Percentiles rank a stretch among this genome's conserved stretches.
These are phyloP conservation scores for Crioceris asparagi DNA, from an alignment of 2,888 invertebrate genomes.

Conservation along the genomic window DNA sequence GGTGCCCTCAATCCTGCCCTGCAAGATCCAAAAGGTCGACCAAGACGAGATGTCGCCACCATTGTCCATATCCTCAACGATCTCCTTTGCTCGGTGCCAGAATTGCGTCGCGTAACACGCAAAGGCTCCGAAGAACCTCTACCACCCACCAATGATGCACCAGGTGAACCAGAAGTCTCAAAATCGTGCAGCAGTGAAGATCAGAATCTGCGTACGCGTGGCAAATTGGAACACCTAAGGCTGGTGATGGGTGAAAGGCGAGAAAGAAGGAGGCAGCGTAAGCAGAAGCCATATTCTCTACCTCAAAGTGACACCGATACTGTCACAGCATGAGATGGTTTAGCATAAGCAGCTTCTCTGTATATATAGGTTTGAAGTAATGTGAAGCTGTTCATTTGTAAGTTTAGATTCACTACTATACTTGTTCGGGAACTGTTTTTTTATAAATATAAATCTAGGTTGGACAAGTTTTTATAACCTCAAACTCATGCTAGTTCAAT, in stretches of 20 bases:
- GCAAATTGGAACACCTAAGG: slow-evolving; percentile 78
- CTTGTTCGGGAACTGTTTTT: too few relatives aligned
- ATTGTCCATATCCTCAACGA: slow-evolving; percentile 94
- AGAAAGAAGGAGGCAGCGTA: slow-evolving; percentile 69
- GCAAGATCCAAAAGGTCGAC: slow-evolving; percentile 84
- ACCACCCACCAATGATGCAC: slow-evolving; percentile 36
- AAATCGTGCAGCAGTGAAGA: slow-evolving; percentile 27
- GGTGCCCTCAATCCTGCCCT: slow-evolving; percentile 88
- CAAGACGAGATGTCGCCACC: slow-evolving; percentile 87
- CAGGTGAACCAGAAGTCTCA: slow-evolving; percentile 22
- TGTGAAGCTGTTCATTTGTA: too few relatives aligned
- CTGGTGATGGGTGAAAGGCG: slow-evolving; percentile 85
- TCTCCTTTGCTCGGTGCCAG: slow-evolving; percentile 75
- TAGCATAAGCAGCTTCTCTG: too few relatives aligned
- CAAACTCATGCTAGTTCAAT: too few relatives aligned
- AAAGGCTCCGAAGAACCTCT: slow-evolving; percentile 23
- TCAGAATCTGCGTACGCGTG: slow-evolving; percentile 42
- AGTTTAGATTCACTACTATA: too few relatives aligned
- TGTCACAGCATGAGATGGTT: slow-evolving; percentile 30
- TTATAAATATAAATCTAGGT: too few relatives aligned
- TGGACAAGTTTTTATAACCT: too few relatives aligned
- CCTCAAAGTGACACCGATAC: slow-evolving; percentile 39
- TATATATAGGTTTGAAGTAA: too few relatives aligned
- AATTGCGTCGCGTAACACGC: slow-evolving; percentile 31
- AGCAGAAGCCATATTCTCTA: slow-evolving; percentile 57